These are phyloP conservation scores for Phyllotreta striolata DNA, from an alignment of 2,888 invertebrate species.

Conservation along the genomic window DNA sequence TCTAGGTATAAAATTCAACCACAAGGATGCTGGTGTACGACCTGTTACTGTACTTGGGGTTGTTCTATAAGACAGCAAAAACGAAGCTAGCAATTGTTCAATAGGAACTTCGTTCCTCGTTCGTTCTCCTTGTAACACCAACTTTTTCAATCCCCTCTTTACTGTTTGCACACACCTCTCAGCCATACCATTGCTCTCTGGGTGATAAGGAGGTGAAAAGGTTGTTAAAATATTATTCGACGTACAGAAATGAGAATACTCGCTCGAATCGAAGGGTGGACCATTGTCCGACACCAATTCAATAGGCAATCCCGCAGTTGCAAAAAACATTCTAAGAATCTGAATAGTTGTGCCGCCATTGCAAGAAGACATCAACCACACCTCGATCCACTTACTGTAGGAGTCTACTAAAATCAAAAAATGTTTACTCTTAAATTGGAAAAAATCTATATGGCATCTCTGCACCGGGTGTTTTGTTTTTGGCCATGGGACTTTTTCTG, in stretches of 20 bases:
- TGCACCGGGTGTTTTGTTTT: constrained; percentile 12
- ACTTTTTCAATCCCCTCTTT: constrained; percentile 14
- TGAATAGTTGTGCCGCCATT: background rate
- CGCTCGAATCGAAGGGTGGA: constrained; percentile 17
- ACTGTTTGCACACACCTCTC: constrained; percentile 16
- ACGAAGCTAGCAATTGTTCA: constrained; percentile 9
- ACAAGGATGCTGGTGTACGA: constrained; percentile 15
- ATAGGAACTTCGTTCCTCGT: background rate
- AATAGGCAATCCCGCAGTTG: constrained; percentile 6
- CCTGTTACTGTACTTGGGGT: constrained; percentile 16
- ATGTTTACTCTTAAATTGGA: constrained; percentile 6
- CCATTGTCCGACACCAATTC: constrained; percentile 21
- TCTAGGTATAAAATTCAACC: constrained; percentile 18
- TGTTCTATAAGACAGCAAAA: constrained; percentile 16
- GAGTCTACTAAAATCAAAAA: constrained; percentile 16
- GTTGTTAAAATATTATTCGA: constrained; percentile 17
- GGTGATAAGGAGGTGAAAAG: constrained; percentile 19
- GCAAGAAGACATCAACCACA: constrained; percentile 15
- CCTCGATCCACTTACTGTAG: constrained; percentile 13
- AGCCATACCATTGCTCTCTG: constrained; percentile 17
- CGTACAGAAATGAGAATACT: constrained; percentile 23
- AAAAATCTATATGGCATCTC: constrained; percentile 20
- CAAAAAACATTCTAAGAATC: constrained; percentile 11
- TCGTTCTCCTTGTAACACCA: constrained; percentile 6
- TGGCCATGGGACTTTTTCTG: constrained; percentile 14